Base-by-base conservation (phyloP, 2,888 invertebrate species). In the Acanthoscelides obtectus region DNA sequence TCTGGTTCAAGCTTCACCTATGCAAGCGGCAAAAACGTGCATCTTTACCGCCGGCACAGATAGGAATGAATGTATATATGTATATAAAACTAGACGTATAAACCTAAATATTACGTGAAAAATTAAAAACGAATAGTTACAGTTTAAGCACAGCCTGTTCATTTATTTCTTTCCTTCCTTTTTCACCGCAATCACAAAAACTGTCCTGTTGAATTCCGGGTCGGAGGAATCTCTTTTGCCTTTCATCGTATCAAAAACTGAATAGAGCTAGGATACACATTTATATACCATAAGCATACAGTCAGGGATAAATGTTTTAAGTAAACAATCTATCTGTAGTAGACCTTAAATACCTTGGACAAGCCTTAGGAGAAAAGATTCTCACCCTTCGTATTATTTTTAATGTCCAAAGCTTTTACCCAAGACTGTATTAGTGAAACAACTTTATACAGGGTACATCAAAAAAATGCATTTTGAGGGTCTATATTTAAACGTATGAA, bases 101-200 rank as follows among this genome's bases (percentile, higher is more conserved):
- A 69, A 76, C 73, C 72, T 79, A 80, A 78, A 79, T 73, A 78
- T 76, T 77, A 78, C 69, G 72, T 77, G 74, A 68, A 63, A 69
- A 64, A 64, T 63, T 78, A 80, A 80, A 77, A 22, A 79, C 77
- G 77, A 78, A 78, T 80, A 79, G 79, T 81, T 79, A 80, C 78
- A 76, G 76, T 79, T 77, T 78, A 81, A 82, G 80, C 82, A 82
- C 82, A 82, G 82, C 82, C 82, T 81, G 80, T 81, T 79, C 76
- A 76, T 80, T 74, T 77, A 21, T 22, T 69, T 64, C 20, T 64
- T 66, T 66, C 22, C 20, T 20, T 45, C 45, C 45, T 45, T 45
- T 67, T 77, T 72, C 72, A 76, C 71, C 73, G 78, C 77, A 78
- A 77, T 79, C 76, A 70, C 64, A 71, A 67, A n/a, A 75, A 78